Evolutionary conservation across 2,113 vertebrate genomes (phyloP), one percentile per base, ranked within the genome.

Genomic region (Arenaria interpres): DNA sequence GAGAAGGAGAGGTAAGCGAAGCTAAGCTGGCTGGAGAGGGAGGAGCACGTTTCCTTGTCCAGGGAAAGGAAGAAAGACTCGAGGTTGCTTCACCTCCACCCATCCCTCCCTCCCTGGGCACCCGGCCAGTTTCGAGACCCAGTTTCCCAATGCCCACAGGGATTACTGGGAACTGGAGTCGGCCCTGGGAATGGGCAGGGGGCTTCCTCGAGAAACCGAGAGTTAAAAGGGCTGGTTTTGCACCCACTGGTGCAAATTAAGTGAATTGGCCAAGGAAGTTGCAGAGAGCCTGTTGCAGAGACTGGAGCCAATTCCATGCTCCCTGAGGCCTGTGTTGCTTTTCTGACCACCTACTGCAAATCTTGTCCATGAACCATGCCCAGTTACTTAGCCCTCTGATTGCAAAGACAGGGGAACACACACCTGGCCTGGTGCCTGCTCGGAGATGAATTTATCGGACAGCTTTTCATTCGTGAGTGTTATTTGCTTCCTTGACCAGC

Each of bases 81-180:
- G 3, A 6, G 59, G 74, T 5, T 46, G 14, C 17, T 30, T 11
- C 1, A 2, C 9, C 30, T 46, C 67, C 43, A 43, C 41, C 33
- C 56, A 23, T 33, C n/a, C 30, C 76, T 37, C 54, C 64, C 11
- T 75, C 23, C 22, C 11, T 6, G 1, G 37, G 50, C 46, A 21
- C 1, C 12, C 0, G 0, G 2, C 41, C 5, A 1, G 53, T 9
- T 35, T 27, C 4, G 7, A 35, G 63, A 39, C 15, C 22, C 32
- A 7, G 8, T 37, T 76, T 53, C 32, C 45, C 94, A 37, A 4
- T 6, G 51, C 51, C 14, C 62, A 7, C 2, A 4, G 60, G 63
- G 27, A 56, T 71, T 78, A 2, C 30, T 35, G 71, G 51, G 69
- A 88, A 59, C 22, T 14, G 72, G 27, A 64, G 7, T 1, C 0